Conservation (phyloP, 2,888 invertebrate species). For the Sesamia inferens region DNA sequence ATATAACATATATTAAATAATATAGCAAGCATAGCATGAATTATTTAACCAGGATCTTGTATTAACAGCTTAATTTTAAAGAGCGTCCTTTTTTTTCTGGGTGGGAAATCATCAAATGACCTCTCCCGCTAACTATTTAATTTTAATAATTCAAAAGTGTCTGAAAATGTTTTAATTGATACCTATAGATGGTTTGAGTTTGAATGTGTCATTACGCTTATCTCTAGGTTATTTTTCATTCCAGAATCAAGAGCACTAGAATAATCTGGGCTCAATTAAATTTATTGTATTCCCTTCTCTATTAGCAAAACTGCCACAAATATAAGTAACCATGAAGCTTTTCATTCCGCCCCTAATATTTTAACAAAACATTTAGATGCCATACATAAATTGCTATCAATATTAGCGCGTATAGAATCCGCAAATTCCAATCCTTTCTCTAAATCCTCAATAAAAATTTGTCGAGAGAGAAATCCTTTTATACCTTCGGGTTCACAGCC, state of each 20-base stretch:
- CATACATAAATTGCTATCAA: conserved; percentile 43
- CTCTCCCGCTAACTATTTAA: no score
- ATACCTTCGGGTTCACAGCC: conserved; percentile 58
- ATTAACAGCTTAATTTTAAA: no score
- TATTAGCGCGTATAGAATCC: conserved; percentile 51
- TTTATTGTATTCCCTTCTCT: not conserved
- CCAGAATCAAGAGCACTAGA: not conserved
- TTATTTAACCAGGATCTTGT: no score
- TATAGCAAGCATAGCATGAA: no score
- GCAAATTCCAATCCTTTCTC: conserved; percentile 57
- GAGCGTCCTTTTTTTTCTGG: no score
- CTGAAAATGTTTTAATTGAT: no score
- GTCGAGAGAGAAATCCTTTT: conserved; percentile 54
- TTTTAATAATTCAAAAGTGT: no score
- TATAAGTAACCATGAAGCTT: not conserved
- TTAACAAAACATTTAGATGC: conserved; percentile 24
- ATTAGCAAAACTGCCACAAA: not conserved
- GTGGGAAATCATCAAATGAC: no score
- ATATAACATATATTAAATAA: no score
- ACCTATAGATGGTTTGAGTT: no score
- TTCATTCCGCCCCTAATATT: conserved; percentile 1
- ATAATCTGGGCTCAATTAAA: not conserved
- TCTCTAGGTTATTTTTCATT: not conserved
- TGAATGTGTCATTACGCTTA: not conserved
- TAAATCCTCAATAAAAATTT: conserved; percentile 64